These are phyloP conservation scores for Peromyscus maniculatus DNA, from an alignment of 2,113 vertebrate genomes.

Conservation along the genomic window DNA sequence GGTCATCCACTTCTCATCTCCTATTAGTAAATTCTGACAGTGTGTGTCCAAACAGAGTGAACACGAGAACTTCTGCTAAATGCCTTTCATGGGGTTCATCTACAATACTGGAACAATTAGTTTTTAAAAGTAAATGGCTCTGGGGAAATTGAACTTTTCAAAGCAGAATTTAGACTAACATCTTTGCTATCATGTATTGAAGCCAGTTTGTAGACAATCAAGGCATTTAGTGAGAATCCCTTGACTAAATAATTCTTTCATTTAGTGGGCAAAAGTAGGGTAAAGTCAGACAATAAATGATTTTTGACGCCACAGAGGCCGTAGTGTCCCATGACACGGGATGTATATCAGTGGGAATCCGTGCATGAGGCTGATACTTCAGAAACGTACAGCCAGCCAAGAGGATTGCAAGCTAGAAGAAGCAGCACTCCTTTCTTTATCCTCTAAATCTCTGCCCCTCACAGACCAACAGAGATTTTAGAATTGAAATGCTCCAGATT, in stretches of 20 bases:
- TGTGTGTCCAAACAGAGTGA: not conserved
- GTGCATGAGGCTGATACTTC: not conserved
- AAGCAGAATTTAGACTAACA: not conserved
- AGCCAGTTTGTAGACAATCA: not conserved
- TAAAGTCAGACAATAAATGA: not conserved
- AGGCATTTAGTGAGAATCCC: not conserved
- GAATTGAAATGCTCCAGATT: not conserved
- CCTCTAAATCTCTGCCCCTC: not conserved
- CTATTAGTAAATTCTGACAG: not conserved
- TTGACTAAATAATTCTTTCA: not conserved
- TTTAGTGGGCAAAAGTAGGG: not conserved
- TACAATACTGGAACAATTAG: not conserved
- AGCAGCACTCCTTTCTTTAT: not conserved
- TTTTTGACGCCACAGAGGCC: not conserved
- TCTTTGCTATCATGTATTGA: constrained; percentile 9
- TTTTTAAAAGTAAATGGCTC: constrained; percentile 46
- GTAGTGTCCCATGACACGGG: not conserved
- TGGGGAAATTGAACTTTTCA: not conserved
- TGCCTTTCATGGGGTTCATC: not conserved
- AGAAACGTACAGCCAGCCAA: not conserved
- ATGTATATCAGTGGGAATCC: not conserved
- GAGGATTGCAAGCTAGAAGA: not conserved
- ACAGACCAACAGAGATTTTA: not conserved
- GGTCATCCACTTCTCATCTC: not conserved
- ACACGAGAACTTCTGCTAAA: not conserved